A percentile compares a stretch with the other conserved stretches of the same genome.
Conservation (phyloP, 2,888 invertebrate genomes). For the Chalcis sispes region DNA sequence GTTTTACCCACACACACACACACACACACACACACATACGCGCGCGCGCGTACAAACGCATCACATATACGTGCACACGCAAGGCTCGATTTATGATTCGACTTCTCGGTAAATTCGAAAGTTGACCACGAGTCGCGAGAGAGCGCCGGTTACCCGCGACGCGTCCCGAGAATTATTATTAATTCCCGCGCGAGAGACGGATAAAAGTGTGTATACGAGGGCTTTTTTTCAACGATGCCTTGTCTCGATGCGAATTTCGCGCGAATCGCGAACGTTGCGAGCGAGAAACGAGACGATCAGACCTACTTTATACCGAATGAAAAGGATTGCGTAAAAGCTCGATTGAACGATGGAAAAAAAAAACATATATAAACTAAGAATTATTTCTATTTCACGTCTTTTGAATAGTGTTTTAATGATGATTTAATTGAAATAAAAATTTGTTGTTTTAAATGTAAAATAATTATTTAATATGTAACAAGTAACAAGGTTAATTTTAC, state of each 20-base stretch:
- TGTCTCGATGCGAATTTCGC: constrained; percentile 5
- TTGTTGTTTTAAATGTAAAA: too few species aligned
- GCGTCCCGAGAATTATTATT: constrained; percentile 34
- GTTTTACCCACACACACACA: too few species aligned
- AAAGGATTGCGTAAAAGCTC: too few species aligned
- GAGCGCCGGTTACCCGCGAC: background rate
- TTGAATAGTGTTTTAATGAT: too few species aligned
- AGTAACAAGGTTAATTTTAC: too few species aligned
- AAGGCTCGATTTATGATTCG: constrained; percentile 59
- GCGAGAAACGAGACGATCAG: background rate
- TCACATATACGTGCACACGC: constrained; percentile 15
- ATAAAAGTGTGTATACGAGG: background rate
- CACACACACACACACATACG: constrained; percentile 57
- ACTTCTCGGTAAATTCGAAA: constrained; percentile 63
- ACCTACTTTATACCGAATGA: too few species aligned
- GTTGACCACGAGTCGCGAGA: constrained; percentile 63
- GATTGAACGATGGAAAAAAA: too few species aligned
- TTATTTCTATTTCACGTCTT: too few species aligned
- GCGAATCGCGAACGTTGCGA: constrained; percentile 5
- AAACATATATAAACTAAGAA: too few species aligned
- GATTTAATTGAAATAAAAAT: too few species aligned
- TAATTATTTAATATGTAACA: too few species aligned
- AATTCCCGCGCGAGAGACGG: constrained; percentile 11
- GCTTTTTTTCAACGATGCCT: too few species aligned
- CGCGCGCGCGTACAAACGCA: constrained; percentile 55